These are phyloP conservation scores for Dromiciops gliroides DNA, from an alignment of 2,113 vertebrate species.

Conservation along the genomic window DNA sequence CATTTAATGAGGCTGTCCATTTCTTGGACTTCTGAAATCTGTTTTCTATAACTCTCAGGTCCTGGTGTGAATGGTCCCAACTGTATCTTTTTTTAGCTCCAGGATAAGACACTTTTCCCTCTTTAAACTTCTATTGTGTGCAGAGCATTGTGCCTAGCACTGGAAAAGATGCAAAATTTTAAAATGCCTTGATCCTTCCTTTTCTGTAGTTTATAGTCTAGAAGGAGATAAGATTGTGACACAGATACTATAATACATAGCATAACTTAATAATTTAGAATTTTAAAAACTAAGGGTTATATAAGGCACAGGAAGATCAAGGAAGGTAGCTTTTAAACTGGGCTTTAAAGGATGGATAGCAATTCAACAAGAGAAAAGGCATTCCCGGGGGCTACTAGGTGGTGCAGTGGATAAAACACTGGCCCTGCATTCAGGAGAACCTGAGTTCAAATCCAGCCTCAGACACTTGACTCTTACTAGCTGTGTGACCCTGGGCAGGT, in stretches of 20 bases:
- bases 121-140: background rate
- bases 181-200: background rate
- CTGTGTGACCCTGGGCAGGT: too few species aligned
- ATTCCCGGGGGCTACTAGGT: too few species aligned
- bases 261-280: background rate
- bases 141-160: background rate
- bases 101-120: background rate
- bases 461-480: too few species aligned
- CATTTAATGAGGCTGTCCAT: background rate
- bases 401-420: too few species aligned
- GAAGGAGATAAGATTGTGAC: background rate
- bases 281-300: background rate
- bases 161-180: background rate
- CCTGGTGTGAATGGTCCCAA: background rate
- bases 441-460: too few species aligned
- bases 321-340: background rate
- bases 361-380: background rate
- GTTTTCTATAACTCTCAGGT: background rate
- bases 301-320: background rate
- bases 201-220: background rate
- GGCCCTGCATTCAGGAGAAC: too few species aligned
- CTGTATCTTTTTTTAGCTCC: background rate
- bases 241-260: background rate
- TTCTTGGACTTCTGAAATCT: background rate
- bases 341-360: background rate